Conservation (phyloP, 2,888 invertebrate species). For the Hirtodrosophila cameraria region DNA sequence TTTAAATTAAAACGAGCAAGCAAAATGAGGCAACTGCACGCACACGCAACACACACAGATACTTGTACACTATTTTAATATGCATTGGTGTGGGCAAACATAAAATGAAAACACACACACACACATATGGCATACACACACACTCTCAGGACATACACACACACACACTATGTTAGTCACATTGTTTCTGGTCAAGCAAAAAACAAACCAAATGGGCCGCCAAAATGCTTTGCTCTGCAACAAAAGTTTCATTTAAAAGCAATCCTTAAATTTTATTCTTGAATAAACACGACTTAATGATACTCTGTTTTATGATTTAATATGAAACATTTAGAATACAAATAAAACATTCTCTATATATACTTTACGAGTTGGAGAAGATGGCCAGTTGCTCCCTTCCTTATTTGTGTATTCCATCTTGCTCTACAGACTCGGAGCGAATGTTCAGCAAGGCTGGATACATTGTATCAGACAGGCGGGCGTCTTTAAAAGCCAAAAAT, state of each 20-base stretch:
- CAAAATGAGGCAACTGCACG: slow-evolving; percentile 60
- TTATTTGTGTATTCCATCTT: too few species aligned
- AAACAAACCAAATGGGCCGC: slow-evolving; percentile 6
- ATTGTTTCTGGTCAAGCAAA: slow-evolving; percentile 27
- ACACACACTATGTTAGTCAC: slow-evolving; percentile 8
- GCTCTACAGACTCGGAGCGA: too few species aligned
- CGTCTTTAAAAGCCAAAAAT: too few species aligned
- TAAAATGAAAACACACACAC: slow-evolving; percentile 8
- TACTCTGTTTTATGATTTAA: not conserved
- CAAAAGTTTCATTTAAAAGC: not conserved
- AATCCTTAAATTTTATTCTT: not conserved
- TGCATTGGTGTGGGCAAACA: not conserved
- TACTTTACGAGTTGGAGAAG: too few species aligned
- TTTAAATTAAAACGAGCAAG: slow-evolving; percentile 60
- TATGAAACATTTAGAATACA: too few species aligned
- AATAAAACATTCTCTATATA: too few species aligned
- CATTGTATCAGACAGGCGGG: too few species aligned
- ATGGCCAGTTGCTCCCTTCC: too few species aligned
- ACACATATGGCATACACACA: slow-evolving; percentile 3
- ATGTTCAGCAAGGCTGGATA: too few species aligned
- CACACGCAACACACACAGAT: slow-evolving; percentile 25
- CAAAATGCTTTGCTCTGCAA: slow-evolving; percentile 2
- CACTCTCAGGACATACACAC: slow-evolving; percentile 12
- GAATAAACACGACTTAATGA: not conserved
- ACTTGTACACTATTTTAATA: slow-evolving; percentile 19